Evolutionary conservation across 1,140 invertebrate species (phyloP).

Genomic region (Antheraea mylitta): DNA sequence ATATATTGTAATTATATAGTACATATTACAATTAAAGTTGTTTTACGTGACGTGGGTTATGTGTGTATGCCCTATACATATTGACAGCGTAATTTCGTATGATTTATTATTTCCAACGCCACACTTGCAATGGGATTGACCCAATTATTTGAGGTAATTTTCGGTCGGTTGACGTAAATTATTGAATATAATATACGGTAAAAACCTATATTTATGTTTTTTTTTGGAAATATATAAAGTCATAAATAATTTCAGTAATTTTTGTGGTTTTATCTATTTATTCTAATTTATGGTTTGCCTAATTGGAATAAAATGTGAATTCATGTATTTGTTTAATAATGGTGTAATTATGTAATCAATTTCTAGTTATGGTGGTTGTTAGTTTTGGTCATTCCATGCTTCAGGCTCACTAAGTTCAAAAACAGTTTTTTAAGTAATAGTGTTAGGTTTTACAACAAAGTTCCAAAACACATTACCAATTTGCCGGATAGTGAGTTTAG

Average conservation of each 20-base stretch:
- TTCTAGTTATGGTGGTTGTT: no score
- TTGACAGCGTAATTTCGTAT: slow-evolving; percentile 25
- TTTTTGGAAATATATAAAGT: not conserved
- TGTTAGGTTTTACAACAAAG: no score
- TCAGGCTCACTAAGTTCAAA: no score
- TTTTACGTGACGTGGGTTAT: not conserved
- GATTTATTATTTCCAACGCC: slow-evolving; percentile 21
- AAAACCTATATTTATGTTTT: not conserved
- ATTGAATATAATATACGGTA: slow-evolving; percentile 12
- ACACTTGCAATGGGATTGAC: slow-evolving; percentile 19
- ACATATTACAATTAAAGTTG: not conserved
- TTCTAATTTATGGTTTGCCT: no score
- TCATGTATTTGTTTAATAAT: no score
- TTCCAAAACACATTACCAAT: no score
- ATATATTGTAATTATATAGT: not conserved
- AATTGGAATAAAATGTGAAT: no score
- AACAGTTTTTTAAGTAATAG: no score
- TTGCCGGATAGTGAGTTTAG: no score
- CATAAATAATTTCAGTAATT: not conserved
- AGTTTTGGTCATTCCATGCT: no score
- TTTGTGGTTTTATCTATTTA: no score
- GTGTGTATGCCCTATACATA: slow-evolving; percentile 11
- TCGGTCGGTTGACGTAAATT: slow-evolving; percentile 5
- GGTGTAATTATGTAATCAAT: no score
- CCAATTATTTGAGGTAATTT: slow-evolving; percentile 24